Evolutionary conservation across 2,888 invertebrate species (phyloP).

Genomic region (Acronicta psi): DNA sequence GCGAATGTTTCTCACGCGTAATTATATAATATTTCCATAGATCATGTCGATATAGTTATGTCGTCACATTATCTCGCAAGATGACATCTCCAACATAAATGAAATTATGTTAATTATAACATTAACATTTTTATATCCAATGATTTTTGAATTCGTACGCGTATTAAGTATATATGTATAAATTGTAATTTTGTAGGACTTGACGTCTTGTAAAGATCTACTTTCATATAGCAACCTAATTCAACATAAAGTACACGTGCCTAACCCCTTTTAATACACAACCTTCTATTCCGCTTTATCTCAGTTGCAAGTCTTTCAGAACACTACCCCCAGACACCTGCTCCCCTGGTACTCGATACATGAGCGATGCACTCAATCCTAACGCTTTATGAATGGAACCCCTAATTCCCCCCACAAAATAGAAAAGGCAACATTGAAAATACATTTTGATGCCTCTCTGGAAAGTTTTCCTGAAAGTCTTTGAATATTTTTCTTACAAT

Average conservation of each 20-base stretch:
- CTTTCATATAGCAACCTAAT: not conserved
- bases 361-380: conserved; percentile 28
- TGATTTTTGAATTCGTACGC: too few species aligned
- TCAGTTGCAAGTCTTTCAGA: conserved; percentile 10
- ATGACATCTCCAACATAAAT: too few species aligned
- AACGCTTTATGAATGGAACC: conserved; percentile 27
- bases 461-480: conserved; percentile 1
- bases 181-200: too few species aligned
- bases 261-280: not conserved
- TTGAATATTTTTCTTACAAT: conserved; percentile 4
- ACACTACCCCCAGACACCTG: conserved; percentile 2
- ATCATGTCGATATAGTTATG: too few species aligned
- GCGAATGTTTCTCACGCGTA: too few species aligned
- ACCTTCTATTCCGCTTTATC: conserved; percentile 8
- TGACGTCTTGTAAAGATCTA: not conserved
- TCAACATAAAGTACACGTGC: too few species aligned
- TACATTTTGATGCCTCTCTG: conserved; percentile 7
- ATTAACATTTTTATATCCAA: too few species aligned
- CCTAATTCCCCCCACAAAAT: conserved; percentile 34
- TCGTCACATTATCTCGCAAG: too few species aligned
- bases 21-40: too few species aligned
- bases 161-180: too few species aligned
- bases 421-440: conserved; percentile 33
- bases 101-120: too few species aligned
- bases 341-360: conserved; percentile 36